Evolutionary conservation across 1,140 invertebrate species (phyloP), one percentile per base, ranked within the genome.

Genomic region (Sesamia nonagrioides): DNA sequence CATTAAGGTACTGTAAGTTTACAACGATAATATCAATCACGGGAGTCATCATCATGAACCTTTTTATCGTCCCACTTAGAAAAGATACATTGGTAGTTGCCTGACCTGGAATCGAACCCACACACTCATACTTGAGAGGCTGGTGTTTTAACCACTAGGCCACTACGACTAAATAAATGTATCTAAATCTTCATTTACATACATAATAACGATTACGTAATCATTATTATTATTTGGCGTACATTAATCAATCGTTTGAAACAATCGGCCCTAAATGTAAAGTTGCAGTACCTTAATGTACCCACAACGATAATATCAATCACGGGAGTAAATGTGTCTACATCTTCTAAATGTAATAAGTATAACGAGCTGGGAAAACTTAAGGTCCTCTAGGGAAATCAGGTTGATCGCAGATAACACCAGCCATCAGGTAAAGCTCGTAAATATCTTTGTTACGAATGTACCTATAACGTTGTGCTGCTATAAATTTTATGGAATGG

Each of bases 311-410:
- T 69, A 69, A 50, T 50, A 69, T 69, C 66, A 69, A 69, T 69
- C 66, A 69, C 66, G 45, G 18, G 45, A 69, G 42, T 33, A 18
- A 48, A 21, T 27, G 27, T 27, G 27, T 27, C 42, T 69, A 69
- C 40, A 68, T 68, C 60, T 63, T 63, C 42, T 50, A 69, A 69
- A 69, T 48, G 42, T 21, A 48, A n/a, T n/a, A n/a, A n/a, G 66
- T 50, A 69, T 69, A 50, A 69, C 66, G 66, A 69, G 40, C 66
- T 69, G 66, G 66, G 66, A 69, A 69, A 69, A 69, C 66, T 69
- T 69, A 69, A 33, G 66, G 66, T 69, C 11, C 40, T 69, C 66
- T 6, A 48, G 66, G 66, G 66, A 69, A 69, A 69, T 69, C 66
- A 69, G 66, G 40, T 45, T 69, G 66, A 69, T 45, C 40, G 42